These are phyloP conservation scores for Crocodylus rhombifer DNA, from an alignment of 2,797 vertebrate species.

Conservation along the genomic window DNA sequence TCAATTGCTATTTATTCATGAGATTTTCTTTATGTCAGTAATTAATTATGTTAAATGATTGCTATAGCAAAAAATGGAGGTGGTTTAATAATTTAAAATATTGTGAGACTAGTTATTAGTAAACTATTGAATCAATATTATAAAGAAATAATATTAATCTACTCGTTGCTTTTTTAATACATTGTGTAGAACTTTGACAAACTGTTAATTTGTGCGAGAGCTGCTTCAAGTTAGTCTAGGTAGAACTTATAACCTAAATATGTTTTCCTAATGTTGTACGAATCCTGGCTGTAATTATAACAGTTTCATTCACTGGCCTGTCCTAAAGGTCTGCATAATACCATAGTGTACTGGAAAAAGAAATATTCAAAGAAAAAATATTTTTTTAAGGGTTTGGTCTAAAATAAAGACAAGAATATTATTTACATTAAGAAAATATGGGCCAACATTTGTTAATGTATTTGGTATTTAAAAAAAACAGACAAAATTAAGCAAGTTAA, in stretches of 20 bases:
- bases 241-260: not conserved
- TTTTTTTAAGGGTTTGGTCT: not conserved
- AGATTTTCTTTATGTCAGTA: not conserved
- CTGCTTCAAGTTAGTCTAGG: not conserved
- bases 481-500: not conserved
- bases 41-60: not conserved
- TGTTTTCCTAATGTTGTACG: not conserved
- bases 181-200: not conserved
- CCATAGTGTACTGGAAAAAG: not conserved
- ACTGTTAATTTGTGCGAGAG: not conserved
- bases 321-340: not conserved
- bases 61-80: not conserved
- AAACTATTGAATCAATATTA: conserved; percentile 14
- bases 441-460: not conserved
- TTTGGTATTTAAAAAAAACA: not conserved
- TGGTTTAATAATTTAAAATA: not conserved
- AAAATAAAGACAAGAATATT: not conserved
- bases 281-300: not conserved
- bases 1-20: not conserved
- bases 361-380: not conserved
- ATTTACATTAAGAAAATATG: not conserved
- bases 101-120: not conserved
- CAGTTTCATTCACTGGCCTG: not conserved
- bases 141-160: not conserved
- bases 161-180: not conserved